Base-by-base conservation (phyloP, 2,797 vertebrate species). In the Chiroxiphia lanceolata region DNA sequence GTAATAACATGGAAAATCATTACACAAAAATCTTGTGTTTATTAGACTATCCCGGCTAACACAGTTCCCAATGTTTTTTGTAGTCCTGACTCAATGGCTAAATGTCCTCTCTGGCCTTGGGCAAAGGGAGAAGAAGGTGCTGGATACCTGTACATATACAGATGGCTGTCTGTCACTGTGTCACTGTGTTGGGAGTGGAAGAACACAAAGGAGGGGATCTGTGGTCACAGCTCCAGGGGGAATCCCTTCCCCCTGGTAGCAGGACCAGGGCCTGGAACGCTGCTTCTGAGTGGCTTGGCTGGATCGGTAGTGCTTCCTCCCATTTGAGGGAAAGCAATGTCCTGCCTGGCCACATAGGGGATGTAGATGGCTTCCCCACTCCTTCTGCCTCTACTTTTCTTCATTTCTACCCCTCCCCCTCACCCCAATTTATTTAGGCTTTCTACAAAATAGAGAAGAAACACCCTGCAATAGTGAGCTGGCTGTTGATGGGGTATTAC, bases 91-190 rank as follows among this genome's bases (percentile, higher is more conserved):
- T 70, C 27, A 10, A 0, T 17, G 29, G 15, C 4, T 54, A 9
- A 50, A 13, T 5, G 0, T 16, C 15, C 2, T 48, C 19, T 4
- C 9, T 7, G 34, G 17, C 33, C 71, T 15, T 6, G 10, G 34
- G 25, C 20, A 31, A 8, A 1, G 27, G 15, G 57, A 6, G 38
- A 44, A 69, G 57, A 23, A n/a, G 45, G 3, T 45, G n/a, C 13
- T 19, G 12, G n/a, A 5, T 8, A 6, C 6, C 13, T 44, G 13
- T 5, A 3, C 2, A 3, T 3, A 23, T 25, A 2, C 31, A 9
- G 25, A 3, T 9, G 1, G 1, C 7, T 33, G 47, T 4, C n/a
- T 21, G 2, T 7, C 13, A 2, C 4, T 13, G 44, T 21, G 2
- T 7, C 13, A 2, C 4, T 13, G 44, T 1, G 0, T 1, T 21